Evolutionary conservation across 2,113 vertebrate genomes (phyloP).

Genomic region (Rana temporaria): DNA sequence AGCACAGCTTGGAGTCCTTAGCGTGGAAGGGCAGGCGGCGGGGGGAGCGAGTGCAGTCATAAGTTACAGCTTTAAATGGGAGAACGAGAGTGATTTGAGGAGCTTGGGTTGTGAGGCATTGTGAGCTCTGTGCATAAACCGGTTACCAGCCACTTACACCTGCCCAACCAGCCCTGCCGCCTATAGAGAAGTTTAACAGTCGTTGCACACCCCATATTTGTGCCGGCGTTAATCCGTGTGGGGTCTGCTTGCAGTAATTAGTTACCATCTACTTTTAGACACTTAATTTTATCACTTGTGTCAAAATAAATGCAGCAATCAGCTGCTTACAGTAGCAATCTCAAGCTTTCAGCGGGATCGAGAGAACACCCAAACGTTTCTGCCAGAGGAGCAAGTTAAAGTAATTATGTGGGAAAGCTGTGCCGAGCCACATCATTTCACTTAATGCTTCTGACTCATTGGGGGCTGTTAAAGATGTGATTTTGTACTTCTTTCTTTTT

Average conservation of each 20-base stretch:
- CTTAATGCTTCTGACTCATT: too few relatives aligned
- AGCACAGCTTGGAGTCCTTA: constrained; percentile 11
- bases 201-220: not conserved
- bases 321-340: constrained; percentile 2
- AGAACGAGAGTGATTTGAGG: constrained; percentile 14
- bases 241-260: not conserved
- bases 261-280: not conserved
- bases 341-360: not conserved
- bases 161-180: not conserved
- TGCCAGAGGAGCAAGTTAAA: too few relatives aligned
- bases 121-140: not conserved
- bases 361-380: too few relatives aligned
- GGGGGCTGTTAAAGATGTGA: too few relatives aligned
- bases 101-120: not conserved
- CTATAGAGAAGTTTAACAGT: not conserved
- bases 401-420: too few relatives aligned
- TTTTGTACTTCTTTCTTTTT: too few relatives aligned
- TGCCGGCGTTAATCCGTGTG: not conserved
- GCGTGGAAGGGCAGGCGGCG: not conserved
- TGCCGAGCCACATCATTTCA: too few relatives aligned
- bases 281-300: constrained; percentile 4
- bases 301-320: constrained; percentile 1
- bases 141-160: not conserved
- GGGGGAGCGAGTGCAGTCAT: not conserved
- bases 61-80: constrained; percentile 39